A percentile compares a stretch with the other conserved stretches of the same genome.
Evolutionary conservation across 2,797 vertebrate species (phyloP).

Genomic region (Malurus splendens): DNA sequence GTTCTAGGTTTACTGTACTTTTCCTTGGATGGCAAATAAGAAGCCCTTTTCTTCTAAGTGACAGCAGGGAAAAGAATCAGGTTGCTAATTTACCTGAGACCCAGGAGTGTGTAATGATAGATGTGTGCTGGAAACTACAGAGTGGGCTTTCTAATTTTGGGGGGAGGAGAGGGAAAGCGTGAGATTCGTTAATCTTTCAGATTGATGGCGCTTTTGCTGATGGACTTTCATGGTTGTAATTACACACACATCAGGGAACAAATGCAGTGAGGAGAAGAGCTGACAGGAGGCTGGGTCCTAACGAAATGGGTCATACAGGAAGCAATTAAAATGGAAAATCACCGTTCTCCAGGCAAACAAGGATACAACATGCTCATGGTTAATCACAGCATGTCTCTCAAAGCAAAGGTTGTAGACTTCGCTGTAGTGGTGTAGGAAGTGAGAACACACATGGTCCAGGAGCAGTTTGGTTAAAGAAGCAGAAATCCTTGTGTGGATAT

Average conservation of each 20-base stretch:
- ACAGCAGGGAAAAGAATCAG: conserved; percentile 59
- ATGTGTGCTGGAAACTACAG: conserved; percentile 45
- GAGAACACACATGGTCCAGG: not conserved
- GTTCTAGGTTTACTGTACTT: conserved; percentile 57
- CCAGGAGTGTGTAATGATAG: conserved; percentile 54
- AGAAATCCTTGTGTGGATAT: not conserved
- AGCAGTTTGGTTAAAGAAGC: not conserved
- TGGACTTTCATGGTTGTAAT: conserved; percentile 31
- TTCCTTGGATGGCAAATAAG: conserved; percentile 63
- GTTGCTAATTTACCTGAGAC: conserved; percentile 68
- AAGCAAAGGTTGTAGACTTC: not conserved
- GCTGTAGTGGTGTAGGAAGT: not conserved
- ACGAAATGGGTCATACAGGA: not conserved
- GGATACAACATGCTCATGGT: fast-evolving
- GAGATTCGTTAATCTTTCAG: conserved; percentile 47
- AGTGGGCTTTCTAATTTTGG: conserved; percentile 38
- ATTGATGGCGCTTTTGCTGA: not conserved
- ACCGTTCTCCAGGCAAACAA: not conserved
- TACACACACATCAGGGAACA: conserved; percentile 21
- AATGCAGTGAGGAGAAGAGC: not conserved
- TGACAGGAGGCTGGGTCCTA: not conserved
- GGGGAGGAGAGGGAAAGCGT: conserved; percentile 10
- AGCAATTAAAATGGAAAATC: conserved; percentile 4
- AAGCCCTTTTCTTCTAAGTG: conserved; percentile 68
- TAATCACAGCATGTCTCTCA: not conserved